A percentile compares a stretch with the other conserved stretches of the same genome.
These are phyloP conservation scores for Gallinago undulata DNA, from an alignment of 2,113 vertebrate species.

Conservation along the genomic window DNA sequence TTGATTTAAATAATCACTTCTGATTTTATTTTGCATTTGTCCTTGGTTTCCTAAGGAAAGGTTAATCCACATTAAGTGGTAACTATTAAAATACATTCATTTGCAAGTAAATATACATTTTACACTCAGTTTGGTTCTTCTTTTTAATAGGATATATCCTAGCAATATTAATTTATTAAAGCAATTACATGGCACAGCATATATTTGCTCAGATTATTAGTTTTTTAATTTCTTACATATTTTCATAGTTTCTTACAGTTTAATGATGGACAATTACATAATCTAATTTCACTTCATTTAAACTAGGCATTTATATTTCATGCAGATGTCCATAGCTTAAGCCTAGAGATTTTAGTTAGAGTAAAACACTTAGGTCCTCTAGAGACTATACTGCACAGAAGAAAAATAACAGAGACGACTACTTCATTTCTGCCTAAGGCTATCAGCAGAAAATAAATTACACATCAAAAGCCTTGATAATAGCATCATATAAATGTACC, in stretches of 20 bases:
- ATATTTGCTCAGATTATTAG: constrained; percentile 19
- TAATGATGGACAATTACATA: constrained; percentile 18
- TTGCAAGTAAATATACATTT: constrained; percentile 33
- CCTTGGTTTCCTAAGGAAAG: constrained; percentile 9
- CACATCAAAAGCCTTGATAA: neutral
- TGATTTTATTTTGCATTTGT: neutral
- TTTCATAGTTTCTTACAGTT: constrained; percentile 11
- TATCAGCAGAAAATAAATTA: neutral
- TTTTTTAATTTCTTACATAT: constrained; percentile 6
- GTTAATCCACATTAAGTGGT: neutral
- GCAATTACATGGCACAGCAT: neutral
- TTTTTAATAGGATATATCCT: constrained; percentile 16
- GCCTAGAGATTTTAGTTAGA: neutral
- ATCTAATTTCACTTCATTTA: constrained; percentile 34
- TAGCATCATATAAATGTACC: neutral
- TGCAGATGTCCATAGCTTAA: neutral
- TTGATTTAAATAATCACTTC: neutral
- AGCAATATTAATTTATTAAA: neutral
- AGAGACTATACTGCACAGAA: neutral
- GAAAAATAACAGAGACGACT: neutral
- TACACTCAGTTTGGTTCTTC: neutral
- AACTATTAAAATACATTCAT: constrained; percentile 16
- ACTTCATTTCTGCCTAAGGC: neutral
- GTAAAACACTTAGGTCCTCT: neutral
- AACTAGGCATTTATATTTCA: constrained; percentile 22